Evolutionary conservation across 2,113 vertebrate species (phyloP), one percentile per base, ranked within the genome.

Genomic region (Aldabrachelys gigantea): DNA sequence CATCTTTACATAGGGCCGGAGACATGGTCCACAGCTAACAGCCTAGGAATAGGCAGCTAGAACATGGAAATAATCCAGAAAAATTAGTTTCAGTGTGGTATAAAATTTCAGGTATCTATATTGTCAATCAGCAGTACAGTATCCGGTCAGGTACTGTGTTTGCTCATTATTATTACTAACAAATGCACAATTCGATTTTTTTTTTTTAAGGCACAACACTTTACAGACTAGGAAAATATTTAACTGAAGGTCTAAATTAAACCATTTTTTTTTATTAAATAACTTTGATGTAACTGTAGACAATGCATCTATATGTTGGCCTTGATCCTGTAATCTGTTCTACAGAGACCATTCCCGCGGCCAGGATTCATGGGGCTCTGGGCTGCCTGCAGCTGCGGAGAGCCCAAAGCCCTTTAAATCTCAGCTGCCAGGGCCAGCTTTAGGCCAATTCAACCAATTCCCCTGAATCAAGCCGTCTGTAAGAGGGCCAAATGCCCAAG

Each of bases 1-100:
- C 90, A 92, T 92, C 88, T 95, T 22, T 90, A 76, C 82, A 87
- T 88, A 89, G 38, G 53, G 44, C 84, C 83, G 19, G 44, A 89
- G 65, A 84, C 75, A 13, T 76, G 29, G 84, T 50, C 88, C 89
- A 91, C 91, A 19, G 80, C 78, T 79, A 80, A 49, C 79, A 25
- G 65, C 54, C 65, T 27, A 49, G 1, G 0, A 41, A 83, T 13
- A 79, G 82, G 56, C 29, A 17, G 59, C 47, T 80, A 83, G 38
- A 65, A 19, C 53, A 84, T 85, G 87, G 59, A 92, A 59, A 11
- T 62, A 4, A 21, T 84, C 50, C 57, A 59, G 6, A 10, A 3
- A 89, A 62, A 38, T 90, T 65, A 79, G 4, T 65, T 29, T 25
- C 38, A 78, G 21, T 62, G 31, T 50, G 10, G 17, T 35, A 49